These are phyloP conservation scores for Empidonax traillii DNA, from an alignment of 2,113 vertebrate species.

Conservation along the genomic window DNA sequence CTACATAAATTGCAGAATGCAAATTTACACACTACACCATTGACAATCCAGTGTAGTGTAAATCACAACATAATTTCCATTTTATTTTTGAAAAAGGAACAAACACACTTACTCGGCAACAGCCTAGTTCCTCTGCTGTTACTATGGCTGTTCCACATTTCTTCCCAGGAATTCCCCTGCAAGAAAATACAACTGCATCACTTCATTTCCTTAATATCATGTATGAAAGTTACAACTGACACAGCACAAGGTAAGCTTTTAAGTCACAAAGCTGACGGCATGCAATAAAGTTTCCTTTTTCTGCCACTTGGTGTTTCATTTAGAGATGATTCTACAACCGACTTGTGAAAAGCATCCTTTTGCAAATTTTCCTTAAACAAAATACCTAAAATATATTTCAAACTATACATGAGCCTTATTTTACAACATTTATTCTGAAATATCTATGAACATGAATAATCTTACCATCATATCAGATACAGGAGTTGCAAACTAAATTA, in stretches of 20 bases:
- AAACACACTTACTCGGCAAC: conserved; percentile 88
- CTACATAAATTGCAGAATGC: neutral
- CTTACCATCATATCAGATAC: neutral
- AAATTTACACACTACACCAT: neutral
- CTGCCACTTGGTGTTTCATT: neutral
- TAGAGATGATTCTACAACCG: neutral
- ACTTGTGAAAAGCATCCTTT: neutral
- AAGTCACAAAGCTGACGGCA: neutral
- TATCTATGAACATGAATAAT: neutral
- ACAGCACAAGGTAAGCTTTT: neutral
- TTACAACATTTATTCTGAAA: neutral
- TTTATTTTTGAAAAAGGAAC: neutral
- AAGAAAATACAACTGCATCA: conserved; percentile 36
- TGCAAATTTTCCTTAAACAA: neutral
- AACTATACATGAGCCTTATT: neutral
- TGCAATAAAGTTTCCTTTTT: neutral
- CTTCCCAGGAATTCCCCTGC: conserved; percentile 93
- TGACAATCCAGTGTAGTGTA: neutral
- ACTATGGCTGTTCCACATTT: conserved; percentile 94
- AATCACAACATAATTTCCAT: neutral
- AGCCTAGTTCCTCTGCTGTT: conserved; percentile 93
- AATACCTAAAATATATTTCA: neutral
- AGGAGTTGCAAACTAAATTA: neutral
- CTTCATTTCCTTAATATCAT: neutral
- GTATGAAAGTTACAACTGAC: neutral